phyloP scores from a whole-genome alignment of 2,113 vertebrate genomes.

The Fregetta grallaria region DNA sequence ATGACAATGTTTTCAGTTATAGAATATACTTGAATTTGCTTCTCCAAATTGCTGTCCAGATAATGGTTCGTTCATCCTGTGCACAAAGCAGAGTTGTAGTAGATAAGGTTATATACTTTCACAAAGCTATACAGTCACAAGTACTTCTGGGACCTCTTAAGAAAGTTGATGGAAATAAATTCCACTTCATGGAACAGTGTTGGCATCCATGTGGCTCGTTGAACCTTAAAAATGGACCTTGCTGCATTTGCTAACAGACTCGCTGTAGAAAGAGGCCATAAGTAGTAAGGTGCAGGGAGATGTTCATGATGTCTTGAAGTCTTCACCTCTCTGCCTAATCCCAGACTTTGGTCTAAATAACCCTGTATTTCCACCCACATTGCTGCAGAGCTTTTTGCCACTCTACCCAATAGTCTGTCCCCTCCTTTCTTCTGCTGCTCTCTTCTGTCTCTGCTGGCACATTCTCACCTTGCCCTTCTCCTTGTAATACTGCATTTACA shows the following conservation, averaged over 20 bases:
- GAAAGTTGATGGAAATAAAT: background rate
- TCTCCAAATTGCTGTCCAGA: background rate
- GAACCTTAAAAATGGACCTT: background rate
- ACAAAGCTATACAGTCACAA: background rate
- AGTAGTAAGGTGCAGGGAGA: background rate
- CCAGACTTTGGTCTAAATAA: background rate
- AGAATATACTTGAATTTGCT: background rate
- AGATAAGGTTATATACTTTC: background rate
- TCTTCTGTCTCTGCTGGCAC: background rate
- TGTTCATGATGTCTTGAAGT: background rate
- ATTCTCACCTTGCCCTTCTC: background rate
- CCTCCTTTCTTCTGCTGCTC: background rate
- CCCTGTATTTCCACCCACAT: background rate
- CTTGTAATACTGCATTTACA: background rate
- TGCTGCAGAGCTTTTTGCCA: background rate
- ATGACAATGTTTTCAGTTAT: background rate
- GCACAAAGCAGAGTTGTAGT: background rate
- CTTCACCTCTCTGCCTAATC: background rate
- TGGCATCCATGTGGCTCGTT: background rate
- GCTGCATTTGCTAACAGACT: background rate
- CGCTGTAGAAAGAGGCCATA: accelerated
- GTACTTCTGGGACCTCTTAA: background rate
- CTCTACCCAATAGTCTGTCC: background rate
- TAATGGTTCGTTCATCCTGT: background rate
- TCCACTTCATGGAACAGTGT: background rate